Evolutionary conservation across 2,888 invertebrate genomes (phyloP), one percentile per base, ranked within the genome.

Genomic region (Rhamnusium bicolor): DNA sequence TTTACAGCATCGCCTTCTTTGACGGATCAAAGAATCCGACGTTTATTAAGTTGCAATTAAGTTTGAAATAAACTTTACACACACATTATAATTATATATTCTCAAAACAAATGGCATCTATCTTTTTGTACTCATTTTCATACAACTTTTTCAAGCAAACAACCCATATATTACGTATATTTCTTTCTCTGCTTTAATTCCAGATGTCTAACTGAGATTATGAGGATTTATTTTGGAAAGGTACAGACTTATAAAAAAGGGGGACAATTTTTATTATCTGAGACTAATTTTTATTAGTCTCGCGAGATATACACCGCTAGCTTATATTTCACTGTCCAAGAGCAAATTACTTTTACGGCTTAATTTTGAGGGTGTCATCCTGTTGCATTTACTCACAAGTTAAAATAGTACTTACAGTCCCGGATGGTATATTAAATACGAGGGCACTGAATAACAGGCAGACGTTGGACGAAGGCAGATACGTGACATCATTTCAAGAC

Each of bases 311-410:
- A 61, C 61, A 47, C 46, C 46, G 19, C 61, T 24, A 21, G 8
- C 21, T 21, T 61, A 61, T 46, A 61, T 61, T 61, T 61, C n/a
- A 61, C 61, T 61, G 61, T 61, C 61, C 61, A 21, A n/a, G 61
- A 19, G 19, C 18, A 61, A 61, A 61, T 61, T 61, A 47, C 61
- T 18, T 61, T 61, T 61, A 10, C 14, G 21, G 21, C 61, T 61
- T 56, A n/a, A 12, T 51, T 51, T 51, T 51, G 19, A 8, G 18
- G 18, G 1, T 5, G 16, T 8, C 51, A 8, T 16, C 14, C 19
- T 2, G 16, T 18, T 18, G 19, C 18, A 18, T 2, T 47, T 16
- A 16, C 6, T 8, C 19, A 10, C 10, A 51, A 51, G 51, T 4
- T 18, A 8, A 16, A 49, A 49, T 49, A 16, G 12, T 2, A 40